Base-by-base conservation (phyloP, 2,888 invertebrate species). In the Ypsolopha scabrella region DNA sequence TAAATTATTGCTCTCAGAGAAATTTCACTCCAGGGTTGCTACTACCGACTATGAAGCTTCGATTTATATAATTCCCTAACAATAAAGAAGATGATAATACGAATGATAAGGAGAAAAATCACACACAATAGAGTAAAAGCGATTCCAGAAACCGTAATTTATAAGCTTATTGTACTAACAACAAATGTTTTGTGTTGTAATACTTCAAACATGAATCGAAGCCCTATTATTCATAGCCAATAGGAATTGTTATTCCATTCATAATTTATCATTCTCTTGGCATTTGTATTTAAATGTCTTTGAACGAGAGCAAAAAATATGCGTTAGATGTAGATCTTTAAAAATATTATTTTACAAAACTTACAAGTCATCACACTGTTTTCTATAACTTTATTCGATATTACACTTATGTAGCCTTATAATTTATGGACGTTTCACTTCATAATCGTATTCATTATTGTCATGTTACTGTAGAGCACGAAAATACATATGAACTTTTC, bases 191-290 rank as follows among this genome's bases (percentile, higher is more conserved):
- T 76, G 76, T 78, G 74, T 74, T 74, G 70, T 68, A 68, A 63
- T 59, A 64, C 66, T 62, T 66, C 62, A 67, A 73, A 75, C 75
- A 75, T 70, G 71, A 72, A 67, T 65, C 69, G 67, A 61, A 65
- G 65, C 72, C 14, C 46, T 46, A 33, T 34, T 67, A 24, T 3
- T 24, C 2, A 24, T 24, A 24, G 4, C 65, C 66, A 67, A 66
- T 67, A 58, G 59, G 68, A 70, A 75, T 74, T 71, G 72, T 77
- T 76, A 74, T 74, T 76, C 70, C 75, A 77, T 80, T 80, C 73
- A 78, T 76, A 78, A 82, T 80, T 80, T 81, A 82, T 82, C 75
- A 79, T 74, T 76, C 62, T 72, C 75, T 75, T 69, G 68, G 67
- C 70, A 73, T 80, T 80, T 80, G 79, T 80, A 76, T 81, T 80